Evolutionary conservation across 2,113 vertebrate genomes (phyloP).

Genomic region (Sylvia atricapilla): DNA sequence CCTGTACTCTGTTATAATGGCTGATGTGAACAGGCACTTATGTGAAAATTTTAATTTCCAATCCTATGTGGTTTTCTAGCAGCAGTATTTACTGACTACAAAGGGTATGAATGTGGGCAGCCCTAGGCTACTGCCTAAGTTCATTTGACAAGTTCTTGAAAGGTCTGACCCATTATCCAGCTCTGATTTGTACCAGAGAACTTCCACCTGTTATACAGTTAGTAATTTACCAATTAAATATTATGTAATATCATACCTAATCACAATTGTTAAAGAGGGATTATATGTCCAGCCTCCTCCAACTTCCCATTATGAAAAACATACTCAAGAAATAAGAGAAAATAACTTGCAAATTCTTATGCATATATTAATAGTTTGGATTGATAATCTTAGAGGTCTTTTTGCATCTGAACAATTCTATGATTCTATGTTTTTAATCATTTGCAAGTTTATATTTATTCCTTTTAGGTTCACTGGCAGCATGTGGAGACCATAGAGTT

Average conservation of each 20-base stretch:
- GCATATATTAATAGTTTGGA: accelerated
- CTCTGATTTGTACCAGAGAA: not conserved
- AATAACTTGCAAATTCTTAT: not conserved
- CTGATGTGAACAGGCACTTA: not conserved
- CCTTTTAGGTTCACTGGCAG: slow-evolving; percentile 85
- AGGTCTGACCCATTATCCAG: not conserved
- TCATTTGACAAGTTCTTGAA: not conserved
- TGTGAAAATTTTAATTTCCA: not conserved
- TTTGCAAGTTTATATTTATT: slow-evolving; percentile 1
- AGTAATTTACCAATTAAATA: not conserved
- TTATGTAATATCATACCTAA: not conserved
- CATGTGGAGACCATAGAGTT: slow-evolving; percentile 91
- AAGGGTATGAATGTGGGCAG: not conserved
- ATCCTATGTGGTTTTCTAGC: not conserved
- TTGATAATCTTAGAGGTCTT: not conserved
- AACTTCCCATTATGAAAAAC: not conserved
- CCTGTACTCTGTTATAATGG: not conserved
- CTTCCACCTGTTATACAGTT: not conserved
- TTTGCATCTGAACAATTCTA: not conserved
- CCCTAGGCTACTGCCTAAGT: not conserved
- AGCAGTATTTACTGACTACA: not conserved
- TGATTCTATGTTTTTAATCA: not conserved
- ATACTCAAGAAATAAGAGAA: not conserved
- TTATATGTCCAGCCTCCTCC: not conserved
- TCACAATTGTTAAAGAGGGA: not conserved